These are phyloP conservation scores for Metopia argyrocephala DNA, from an alignment of 2,888 invertebrate genomes.

Conservation along the genomic window DNA sequence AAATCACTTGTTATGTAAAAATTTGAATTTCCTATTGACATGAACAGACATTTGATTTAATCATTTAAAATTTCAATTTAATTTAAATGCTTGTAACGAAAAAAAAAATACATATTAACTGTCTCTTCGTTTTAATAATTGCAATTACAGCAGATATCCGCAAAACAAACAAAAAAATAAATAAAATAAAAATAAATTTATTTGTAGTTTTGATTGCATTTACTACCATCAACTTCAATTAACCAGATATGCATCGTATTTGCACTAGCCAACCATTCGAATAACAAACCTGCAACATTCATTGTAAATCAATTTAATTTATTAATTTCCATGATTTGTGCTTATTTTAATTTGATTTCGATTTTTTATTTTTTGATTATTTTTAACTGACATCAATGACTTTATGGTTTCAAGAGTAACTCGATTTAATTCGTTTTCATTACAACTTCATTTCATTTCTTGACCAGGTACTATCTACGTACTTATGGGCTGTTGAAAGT, in stretches of 20 bases:
- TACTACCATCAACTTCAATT: background rate
- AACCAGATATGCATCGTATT: background rate
- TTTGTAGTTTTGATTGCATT: slow-evolving; percentile 12
- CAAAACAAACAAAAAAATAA: slow-evolving; percentile 11
- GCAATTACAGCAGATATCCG: too few relatives aligned
- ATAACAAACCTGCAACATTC: background rate
- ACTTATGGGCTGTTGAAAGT: background rate
- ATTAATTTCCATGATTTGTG: background rate
- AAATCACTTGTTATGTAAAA: too few relatives aligned
- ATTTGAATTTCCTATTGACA: too few relatives aligned
- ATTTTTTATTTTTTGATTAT: background rate
- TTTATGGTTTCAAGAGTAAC: background rate
- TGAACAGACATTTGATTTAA: too few relatives aligned
- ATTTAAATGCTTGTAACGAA: too few relatives aligned
- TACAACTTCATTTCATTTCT: background rate
- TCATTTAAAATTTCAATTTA: too few relatives aligned
- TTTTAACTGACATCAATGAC: background rate
- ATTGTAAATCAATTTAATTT: background rate
- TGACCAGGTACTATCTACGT: background rate
- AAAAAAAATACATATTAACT: too few relatives aligned
- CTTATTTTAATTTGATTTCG: background rate
- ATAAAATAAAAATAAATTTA: background rate
- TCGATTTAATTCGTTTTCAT: background rate
- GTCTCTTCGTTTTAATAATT: too few relatives aligned
- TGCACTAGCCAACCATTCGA: background rate